Conservation (phyloP, 2,888 invertebrate species). For the Altica lythri region DNA sequence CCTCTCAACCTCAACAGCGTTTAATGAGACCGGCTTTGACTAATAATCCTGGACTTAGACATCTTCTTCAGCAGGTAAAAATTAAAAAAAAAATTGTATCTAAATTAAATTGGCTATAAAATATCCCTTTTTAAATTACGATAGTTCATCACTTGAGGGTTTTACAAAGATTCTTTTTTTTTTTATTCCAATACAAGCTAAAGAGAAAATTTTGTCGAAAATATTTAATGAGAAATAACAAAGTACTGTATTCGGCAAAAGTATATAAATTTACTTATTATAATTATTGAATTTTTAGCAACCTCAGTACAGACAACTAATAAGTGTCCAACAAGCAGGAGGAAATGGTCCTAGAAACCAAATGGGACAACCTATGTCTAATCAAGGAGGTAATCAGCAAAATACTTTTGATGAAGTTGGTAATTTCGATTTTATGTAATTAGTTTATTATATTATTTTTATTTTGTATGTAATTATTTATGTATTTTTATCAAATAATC, state of each 20-base stretch:
- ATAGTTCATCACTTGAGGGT: too few species aligned
- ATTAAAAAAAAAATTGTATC: not conserved
- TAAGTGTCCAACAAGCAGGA: conserved; percentile 63
- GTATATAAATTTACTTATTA: not conserved
- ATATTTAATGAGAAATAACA: too few species aligned
- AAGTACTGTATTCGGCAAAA: too few species aligned
- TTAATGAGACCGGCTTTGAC: conserved; percentile 75
- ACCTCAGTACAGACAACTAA: conserved; percentile 70
- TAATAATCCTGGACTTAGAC: conserved; percentile 79
- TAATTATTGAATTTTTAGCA: conserved; percentile 59
- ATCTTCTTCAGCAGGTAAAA: conserved; percentile 77
- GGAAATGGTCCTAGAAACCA: conserved; percentile 58
- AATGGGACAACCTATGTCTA: conserved; percentile 56
- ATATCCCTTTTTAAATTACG: too few species aligned
- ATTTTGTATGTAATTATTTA: too few species aligned
- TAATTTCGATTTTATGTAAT: conserved; percentile 49
- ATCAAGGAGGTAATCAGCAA: conserved; percentile 51
- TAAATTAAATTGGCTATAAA: not conserved
- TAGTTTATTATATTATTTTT: not conserved
- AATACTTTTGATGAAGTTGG: conserved; percentile 50
- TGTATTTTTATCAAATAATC: not conserved
- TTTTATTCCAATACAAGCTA: too few species aligned
- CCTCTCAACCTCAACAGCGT: conserved; percentile 61
- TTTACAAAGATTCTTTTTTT: too few species aligned
- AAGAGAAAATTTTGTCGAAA: too few species aligned